Conservation (phyloP, 2,797 vertebrate genomes). For the Sebastes taczanowskii region DNA sequence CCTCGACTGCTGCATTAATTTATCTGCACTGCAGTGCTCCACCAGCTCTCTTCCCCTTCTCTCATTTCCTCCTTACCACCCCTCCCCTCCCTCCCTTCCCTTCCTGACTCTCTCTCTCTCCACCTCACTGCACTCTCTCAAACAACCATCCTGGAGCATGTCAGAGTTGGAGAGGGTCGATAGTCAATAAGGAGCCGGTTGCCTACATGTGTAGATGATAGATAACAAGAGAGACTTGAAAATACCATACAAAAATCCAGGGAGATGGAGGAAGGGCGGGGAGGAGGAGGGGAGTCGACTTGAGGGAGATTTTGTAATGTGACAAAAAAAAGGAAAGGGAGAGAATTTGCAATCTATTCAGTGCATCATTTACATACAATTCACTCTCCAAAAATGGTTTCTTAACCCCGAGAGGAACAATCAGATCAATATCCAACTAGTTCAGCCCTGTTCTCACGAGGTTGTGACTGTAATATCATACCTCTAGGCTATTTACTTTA, state of each 20-base stretch:
- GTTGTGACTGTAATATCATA: slow-evolving; percentile 36
- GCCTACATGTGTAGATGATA: slow-evolving; percentile 29
- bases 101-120: slow-evolving; percentile 28
- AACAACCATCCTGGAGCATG: slow-evolving; percentile 53
- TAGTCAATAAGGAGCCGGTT: slow-evolving; percentile 44
- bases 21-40: slow-evolving; percentile 88
- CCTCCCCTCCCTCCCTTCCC: slow-evolving; percentile 31
- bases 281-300: slow-evolving; percentile 9
- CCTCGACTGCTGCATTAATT: slow-evolving; percentile 85
- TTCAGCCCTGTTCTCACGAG: background rate
- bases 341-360: slow-evolving; percentile 17
- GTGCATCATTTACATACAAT: slow-evolving; percentile 40
- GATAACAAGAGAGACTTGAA: slow-evolving; percentile 7
- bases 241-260: background rate
- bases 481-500: slow-evolving; percentile 47
- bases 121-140: slow-evolving; percentile 52
- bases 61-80: slow-evolving; percentile 33
- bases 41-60: slow-evolving; percentile 60
- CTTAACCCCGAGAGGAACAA: background rate
- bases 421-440: slow-evolving; percentile 32
- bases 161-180: slow-evolving; percentile 9
- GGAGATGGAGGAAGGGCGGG: background rate
- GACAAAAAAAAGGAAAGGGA: slow-evolving; percentile 19
- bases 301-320: slow-evolving; percentile 26
- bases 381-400: background rate